phyloP scores from a whole-genome alignment of 35 echinoderm and acorn worm genomes.

The Lytechinus variegatus region DNA sequence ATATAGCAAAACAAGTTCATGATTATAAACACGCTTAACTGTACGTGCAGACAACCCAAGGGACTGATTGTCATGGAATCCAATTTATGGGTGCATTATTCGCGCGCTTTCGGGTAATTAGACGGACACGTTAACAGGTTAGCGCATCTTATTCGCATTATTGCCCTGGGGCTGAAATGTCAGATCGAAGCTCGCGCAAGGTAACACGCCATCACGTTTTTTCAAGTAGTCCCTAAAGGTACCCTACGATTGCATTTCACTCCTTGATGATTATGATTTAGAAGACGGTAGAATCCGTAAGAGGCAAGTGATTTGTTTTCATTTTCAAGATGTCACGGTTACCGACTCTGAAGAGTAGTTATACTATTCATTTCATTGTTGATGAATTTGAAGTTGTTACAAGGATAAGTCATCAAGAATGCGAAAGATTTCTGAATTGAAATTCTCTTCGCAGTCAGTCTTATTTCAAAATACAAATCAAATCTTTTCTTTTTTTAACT shows the following conservation, averaged over 20 bases:
- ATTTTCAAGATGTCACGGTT: not conserved
- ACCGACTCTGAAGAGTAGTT: not conserved
- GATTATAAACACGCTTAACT: not conserved
- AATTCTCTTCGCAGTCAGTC: not conserved
- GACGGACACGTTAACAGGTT: slow-evolving; percentile 8
- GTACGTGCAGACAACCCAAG: not conserved
- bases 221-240: not conserved
- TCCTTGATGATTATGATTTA: not conserved
- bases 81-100: slow-evolving; percentile 3
- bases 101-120: not conserved
- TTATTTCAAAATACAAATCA: not conserved
- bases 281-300: not conserved
- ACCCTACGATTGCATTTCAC: not conserved
- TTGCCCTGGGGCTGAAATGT: not conserved
- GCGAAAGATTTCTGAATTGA: not conserved
- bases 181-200: slow-evolving; percentile 7
- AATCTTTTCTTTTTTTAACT: too few relatives aligned
- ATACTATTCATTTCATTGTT: slow-evolving; percentile 5
- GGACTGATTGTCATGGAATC: not conserved
- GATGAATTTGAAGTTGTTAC: not conserved
- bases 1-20: not conserved
- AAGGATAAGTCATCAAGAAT: not conserved
- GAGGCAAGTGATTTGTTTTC: not conserved
- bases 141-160: not conserved
- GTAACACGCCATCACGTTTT: not conserved